Evolutionary conservation across 2,888 invertebrate species (phyloP).

Genomic region (Flexamia atlantica): DNA sequence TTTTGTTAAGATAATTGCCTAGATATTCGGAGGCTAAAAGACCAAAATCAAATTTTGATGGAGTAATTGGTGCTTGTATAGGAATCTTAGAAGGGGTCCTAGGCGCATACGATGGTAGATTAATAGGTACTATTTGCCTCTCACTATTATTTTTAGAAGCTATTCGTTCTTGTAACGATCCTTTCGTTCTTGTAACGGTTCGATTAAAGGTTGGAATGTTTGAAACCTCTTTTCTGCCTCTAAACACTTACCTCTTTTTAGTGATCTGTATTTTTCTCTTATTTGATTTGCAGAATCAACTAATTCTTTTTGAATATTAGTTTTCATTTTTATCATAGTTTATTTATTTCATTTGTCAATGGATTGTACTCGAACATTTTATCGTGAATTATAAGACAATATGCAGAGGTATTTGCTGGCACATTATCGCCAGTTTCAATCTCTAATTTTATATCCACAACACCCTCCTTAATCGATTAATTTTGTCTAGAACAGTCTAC

Average conservation of each 20-base stretch:
- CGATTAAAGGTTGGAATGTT: background rate
- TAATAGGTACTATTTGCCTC: background rate
- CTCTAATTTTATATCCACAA: constrained; percentile 33
- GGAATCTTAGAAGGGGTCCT: background rate
- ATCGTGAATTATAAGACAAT: constrained; percentile 42
- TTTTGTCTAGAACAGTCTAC: constrained; percentile 44
- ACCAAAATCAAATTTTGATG: background rate
- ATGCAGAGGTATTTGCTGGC: constrained; percentile 37
- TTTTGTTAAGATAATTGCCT: background rate
- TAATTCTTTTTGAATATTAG: background rate
- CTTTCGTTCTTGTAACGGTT: constrained; percentile 4
- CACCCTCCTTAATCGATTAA: constrained; percentile 17
- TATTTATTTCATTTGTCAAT: background rate
- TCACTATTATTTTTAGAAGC: background rate
- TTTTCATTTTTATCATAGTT: background rate
- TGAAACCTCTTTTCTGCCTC: background rate
- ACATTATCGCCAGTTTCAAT: constrained; percentile 39
- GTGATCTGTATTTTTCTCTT: background rate
- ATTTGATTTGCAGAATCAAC: background rate
- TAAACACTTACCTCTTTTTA: background rate
- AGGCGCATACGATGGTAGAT: too few species aligned
- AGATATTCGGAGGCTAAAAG: background rate
- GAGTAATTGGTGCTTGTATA: background rate
- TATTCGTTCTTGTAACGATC: background rate
- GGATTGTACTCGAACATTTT: constrained; percentile 21